A percentile compares a stretch with the other conserved stretches of the same genome.
Conservation (phyloP, 2,888 invertebrate species). For the Drosophila nr. medialis region DNA sequence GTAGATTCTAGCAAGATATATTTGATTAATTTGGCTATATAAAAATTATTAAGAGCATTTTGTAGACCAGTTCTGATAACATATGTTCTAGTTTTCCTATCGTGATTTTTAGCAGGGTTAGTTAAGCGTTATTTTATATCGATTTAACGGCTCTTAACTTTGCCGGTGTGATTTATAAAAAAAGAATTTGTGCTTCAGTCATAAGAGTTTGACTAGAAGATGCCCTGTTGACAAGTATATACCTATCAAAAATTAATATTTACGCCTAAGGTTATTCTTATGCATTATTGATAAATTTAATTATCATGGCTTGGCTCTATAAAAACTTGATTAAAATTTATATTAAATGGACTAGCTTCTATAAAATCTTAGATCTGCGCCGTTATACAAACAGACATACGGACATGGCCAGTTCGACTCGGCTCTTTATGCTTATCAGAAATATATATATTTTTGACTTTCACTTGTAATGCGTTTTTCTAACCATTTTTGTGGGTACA, state of each 20-base stretch:
- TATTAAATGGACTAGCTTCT: background rate
- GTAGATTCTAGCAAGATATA: background rate
- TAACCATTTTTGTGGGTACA: background rate
- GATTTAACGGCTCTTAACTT: constrained; percentile 7
- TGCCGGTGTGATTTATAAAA: constrained; percentile 11
- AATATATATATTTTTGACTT: background rate
- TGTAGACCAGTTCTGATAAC: background rate
- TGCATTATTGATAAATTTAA: background rate
- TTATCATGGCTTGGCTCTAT: background rate
- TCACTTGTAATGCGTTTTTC: background rate
- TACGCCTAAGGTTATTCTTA: background rate
- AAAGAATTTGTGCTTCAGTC: background rate
- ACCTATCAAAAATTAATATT: background rate
- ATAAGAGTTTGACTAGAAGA: background rate
- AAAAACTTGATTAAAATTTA: background rate
- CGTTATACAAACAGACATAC: background rate
- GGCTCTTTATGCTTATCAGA: background rate
- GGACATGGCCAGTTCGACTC: background rate
- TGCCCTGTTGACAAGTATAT: background rate
- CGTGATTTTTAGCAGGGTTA: background rate
- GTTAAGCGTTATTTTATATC: background rate
- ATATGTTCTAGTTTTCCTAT: background rate
- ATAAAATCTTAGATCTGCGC: too few relatives aligned
- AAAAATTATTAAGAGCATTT: background rate
- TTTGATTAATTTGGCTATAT: background rate